A percentile compares a stretch with the other conserved stretches of the same genome.
phyloP scores from a whole-genome alignment of 2,113 vertebrate species.

The Silurus glanis region DNA sequence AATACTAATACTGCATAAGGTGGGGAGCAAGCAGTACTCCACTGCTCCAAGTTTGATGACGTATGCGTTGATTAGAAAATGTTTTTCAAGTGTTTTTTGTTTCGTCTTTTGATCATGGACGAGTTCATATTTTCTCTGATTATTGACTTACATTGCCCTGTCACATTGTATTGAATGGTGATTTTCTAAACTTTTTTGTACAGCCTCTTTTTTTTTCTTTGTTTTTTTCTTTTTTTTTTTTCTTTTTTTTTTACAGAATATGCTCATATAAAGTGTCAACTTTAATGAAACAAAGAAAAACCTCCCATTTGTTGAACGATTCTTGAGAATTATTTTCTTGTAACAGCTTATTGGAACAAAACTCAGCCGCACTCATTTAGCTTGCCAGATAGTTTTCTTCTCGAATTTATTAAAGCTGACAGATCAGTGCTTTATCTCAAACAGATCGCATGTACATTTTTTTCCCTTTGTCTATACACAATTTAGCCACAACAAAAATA shows the following conservation, averaged over 20 bases:
- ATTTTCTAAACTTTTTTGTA: background rate
- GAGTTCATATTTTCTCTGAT: background rate
- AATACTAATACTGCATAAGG: conserved; percentile 72
- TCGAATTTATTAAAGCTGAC: background rate
- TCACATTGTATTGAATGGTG: background rate
- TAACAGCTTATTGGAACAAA: conserved; percentile 18
- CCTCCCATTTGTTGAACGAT: background rate
- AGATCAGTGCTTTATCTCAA: conserved; percentile 17
- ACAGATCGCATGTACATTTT: conserved; percentile 20
- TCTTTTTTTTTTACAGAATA: background rate
- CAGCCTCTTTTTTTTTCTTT: too few relatives aligned
- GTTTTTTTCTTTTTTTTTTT: too few relatives aligned
- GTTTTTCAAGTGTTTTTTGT: background rate
- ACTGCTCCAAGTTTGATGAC: conserved; percentile 16
- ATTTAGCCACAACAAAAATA: conserved; percentile 19
- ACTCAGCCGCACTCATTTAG: background rate
- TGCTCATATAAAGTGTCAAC: conserved; percentile 10
- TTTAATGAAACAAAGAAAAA: conserved; percentile 25
- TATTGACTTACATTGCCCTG: background rate
- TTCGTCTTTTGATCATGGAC: background rate
- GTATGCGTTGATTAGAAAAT: conserved; percentile 5
- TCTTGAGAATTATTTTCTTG: conserved; percentile 6
- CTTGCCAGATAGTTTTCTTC: conserved; percentile 19
- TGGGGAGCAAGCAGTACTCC: conserved; percentile 75
- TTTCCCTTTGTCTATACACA: background rate